Conservation (phyloP, 2,888 invertebrate genomes). For the Corbicula japonica region DNA sequence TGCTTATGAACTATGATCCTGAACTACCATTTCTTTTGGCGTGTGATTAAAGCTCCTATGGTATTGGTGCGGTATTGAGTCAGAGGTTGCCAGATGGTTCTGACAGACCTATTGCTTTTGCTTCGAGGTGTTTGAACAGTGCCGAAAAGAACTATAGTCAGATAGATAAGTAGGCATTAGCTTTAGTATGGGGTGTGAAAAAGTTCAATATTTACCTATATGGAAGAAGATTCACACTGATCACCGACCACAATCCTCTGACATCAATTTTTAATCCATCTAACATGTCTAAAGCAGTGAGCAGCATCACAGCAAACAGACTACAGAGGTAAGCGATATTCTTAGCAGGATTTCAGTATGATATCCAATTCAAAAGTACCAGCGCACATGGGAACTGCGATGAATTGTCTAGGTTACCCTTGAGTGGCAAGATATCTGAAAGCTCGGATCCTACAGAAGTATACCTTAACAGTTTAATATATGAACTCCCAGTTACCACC, state of each 20-base stretch:
- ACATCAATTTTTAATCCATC: slow-evolving; percentile 45
- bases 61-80: slow-evolving; percentile 80
- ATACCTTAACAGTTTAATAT: not conserved
- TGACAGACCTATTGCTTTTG: slow-evolving; percentile 64
- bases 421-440: not conserved
- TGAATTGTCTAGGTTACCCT: not conserved
- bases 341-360: not conserved
- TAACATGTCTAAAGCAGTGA: no score
- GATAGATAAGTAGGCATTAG: slow-evolving; percentile 62
- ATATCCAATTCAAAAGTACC: not conserved
- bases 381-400: not conserved
- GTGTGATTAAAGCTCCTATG: slow-evolving; percentile 84
- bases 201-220: slow-evolving; percentile 86
- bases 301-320: not conserved
- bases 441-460: not conserved
- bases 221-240: slow-evolving; percentile 84
- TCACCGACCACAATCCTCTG: slow-evolving; percentile 64
- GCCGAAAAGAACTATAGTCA: slow-evolving; percentile 69
- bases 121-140: slow-evolving; percentile 62
- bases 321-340: not conserved
- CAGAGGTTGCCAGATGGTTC: slow-evolving; percentile 38
- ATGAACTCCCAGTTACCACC: not conserved
- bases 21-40: slow-evolving; percentile 77
- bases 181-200: slow-evolving; percentile 84
- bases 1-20: slow-evolving; percentile 81